Base-by-base conservation (phyloP, 2,113 vertebrate genomes). In the Labeo catla region DNA sequence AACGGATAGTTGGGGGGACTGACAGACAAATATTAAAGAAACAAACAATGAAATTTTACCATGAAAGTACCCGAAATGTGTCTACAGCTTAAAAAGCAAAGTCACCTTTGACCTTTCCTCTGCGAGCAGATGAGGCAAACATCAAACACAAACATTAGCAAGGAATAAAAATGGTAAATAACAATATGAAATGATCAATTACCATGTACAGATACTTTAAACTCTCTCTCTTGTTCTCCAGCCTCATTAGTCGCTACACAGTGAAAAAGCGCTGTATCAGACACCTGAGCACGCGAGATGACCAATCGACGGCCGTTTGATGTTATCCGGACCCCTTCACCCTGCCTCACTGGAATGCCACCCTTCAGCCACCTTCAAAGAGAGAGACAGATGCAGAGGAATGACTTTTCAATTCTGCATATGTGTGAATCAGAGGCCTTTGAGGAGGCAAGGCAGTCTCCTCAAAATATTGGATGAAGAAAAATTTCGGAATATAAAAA, bases 181-280 rank as follows among this genome's bases (percentile, higher is more conserved):
- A 23, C 13, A 57, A 34, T 45, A 9, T 70, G 2, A 36, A 34
- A 61, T 36, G 3, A 50, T 89, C 12, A 39, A 34, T 92, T 93
- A 99, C 98, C 97, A 3, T 98, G 97, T 16, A 99, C 96, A 19
- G 94, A 91, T n/a, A 99, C 96, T 86, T 94, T 96, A 89, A 99
- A 98, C 88, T 96, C 95, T 89, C 93, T 96, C 87, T 91, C 93
- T 1, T 94, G 91, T 59, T 96, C 94, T 78, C 98, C 98, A 0
- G 97, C 98, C 73, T 95, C 93, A 88, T 98, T 99, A 8, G 93
- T 91, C 45, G 96, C 98, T 84, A 99, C 94, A 47, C 98, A 99
- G 76, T 94, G 96, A 93, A 98, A 99, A 36, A 81, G 94, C 16
- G 96, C 97, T 0, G 95, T 94, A 83, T 99, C 97, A 52, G 97